Percentiles rank a stretch among this genome's conserved stretches.
phyloP scores from a whole-genome alignment of 1,140 invertebrate species.

The Drosophila oshimai region DNA sequence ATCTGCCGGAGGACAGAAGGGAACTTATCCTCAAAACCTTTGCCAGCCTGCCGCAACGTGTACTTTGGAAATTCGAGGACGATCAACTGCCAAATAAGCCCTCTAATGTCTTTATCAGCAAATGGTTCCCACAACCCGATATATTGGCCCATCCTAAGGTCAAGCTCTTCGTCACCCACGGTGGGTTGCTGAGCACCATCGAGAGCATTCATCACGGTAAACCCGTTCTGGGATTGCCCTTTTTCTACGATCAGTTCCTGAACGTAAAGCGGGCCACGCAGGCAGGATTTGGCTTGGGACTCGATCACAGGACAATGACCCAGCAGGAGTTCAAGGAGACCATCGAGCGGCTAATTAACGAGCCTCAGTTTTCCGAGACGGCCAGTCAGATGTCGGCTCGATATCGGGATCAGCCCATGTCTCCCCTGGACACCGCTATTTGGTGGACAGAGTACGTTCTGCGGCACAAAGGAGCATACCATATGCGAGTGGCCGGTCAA shows the following conservation, averaged over 20 bases:
- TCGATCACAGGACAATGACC: slow-evolving; percentile 81
- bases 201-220: slow-evolving; percentile 89
- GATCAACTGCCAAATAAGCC: slow-evolving; percentile 84
- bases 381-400: slow-evolving; percentile 84
- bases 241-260: slow-evolving; percentile 86
- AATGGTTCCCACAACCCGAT: slow-evolving; percentile 89
- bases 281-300: slow-evolving; percentile 82
- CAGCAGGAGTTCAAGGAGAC: slow-evolving; percentile 60
- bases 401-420: slow-evolving; percentile 84
- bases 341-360: slow-evolving; percentile 73
- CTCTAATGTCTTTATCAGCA: slow-evolving; percentile 85
- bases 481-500: slow-evolving; percentile 63
- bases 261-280: slow-evolving; percentile 84
- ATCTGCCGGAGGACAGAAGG: slow-evolving; percentile 83
- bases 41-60: slow-evolving; percentile 84
- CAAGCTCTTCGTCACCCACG: slow-evolving; percentile 88
- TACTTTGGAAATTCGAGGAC: slow-evolving; percentile 88
- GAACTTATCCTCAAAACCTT: slow-evolving; percentile 84
- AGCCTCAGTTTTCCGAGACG: slow-evolving; percentile 79
- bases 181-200: slow-evolving; percentile 88
- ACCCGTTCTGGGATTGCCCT: slow-evolving; percentile 88
- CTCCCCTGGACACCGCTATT: slow-evolving; percentile 86
- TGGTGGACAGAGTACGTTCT: slow-evolving; percentile 89
- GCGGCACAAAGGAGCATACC: slow-evolving; percentile 82
- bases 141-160: slow-evolving; percentile 87